A percentile compares a stretch with the other conserved stretches of the same genome.
phyloP scores from a whole-genome alignment of 2,113 vertebrate species.

The Melanerpes aurifrons region DNA sequence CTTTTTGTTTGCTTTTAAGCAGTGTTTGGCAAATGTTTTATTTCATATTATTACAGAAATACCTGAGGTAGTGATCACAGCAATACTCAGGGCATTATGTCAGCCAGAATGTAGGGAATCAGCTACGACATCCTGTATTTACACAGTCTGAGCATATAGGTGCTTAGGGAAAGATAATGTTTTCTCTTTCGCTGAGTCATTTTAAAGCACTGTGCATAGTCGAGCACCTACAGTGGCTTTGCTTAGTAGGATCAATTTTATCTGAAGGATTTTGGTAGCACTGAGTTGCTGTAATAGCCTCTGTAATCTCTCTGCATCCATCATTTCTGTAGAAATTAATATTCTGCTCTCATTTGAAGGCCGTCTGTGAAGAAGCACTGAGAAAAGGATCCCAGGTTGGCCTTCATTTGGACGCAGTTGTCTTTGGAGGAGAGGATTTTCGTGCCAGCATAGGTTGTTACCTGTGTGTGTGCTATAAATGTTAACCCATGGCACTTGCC shows the following conservation, averaged over 20 bases:
- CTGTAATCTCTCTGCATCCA: not conserved
- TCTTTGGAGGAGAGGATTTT: constrained; percentile 99
- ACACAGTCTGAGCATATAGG: not conserved
- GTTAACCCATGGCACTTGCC: not conserved
- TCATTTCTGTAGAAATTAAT: constrained; percentile 5
- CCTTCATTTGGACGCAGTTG: constrained; percentile 90
- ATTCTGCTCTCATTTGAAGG: constrained; percentile 77
- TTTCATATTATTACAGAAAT: not conserved
- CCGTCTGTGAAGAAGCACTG: constrained; percentile 88
- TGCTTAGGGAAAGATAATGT: not conserved
- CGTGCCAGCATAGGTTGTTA: constrained; percentile 96
- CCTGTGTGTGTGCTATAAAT: not conserved
- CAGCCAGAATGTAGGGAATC: not conserved
- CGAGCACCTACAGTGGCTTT: not conserved
- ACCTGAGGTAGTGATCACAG: not conserved
- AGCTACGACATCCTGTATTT: not conserved
- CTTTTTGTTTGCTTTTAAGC: not conserved
- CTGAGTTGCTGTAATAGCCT: not conserved
- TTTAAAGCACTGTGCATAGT: not conserved
- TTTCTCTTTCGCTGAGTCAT: constrained; percentile 11
- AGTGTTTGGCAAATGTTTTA: not conserved
- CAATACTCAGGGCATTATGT: not conserved
- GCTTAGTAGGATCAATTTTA: not conserved
- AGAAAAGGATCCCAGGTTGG: constrained; percentile 79
- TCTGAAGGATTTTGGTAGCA: not conserved